These are phyloP conservation scores for Rhizomys pruinosus DNA, from an alignment of 2,113 vertebrate species.

Conservation along the genomic window DNA sequence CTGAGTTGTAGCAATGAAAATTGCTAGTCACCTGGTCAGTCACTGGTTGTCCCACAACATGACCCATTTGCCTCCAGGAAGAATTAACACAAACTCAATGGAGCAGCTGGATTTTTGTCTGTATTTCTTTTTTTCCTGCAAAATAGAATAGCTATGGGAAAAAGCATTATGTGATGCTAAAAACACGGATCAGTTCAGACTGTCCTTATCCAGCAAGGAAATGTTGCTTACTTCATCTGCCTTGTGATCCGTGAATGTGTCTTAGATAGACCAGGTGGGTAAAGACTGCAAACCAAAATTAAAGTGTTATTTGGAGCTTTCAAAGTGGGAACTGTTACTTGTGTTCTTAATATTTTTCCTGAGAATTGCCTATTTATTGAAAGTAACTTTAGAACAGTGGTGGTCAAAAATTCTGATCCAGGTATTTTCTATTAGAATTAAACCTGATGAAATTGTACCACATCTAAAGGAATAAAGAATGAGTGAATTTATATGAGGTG, in stretches of 20 bases:
- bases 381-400: not conserved
- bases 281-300: constrained; percentile 13
- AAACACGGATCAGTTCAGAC: not conserved
- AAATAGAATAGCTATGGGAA: not conserved
- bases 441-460: not conserved
- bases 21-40: not conserved
- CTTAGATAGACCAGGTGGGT: not conserved
- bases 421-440: not conserved
- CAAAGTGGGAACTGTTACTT: not conserved
- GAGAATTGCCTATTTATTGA: not conserved
- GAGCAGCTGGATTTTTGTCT: not conserved
- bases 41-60: not conserved
- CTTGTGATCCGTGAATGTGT: not conserved
- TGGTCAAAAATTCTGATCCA: not conserved
- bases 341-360: not conserved
- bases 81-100: not conserved
- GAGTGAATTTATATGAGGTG: not conserved
- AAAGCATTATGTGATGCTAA: not conserved
- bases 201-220: constrained; percentile 22
- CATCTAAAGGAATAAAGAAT: not conserved
- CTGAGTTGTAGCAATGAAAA: not conserved
- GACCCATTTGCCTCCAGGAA: not conserved
- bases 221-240: not conserved
- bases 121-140: not conserved
- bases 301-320: not conserved